Conservation (phyloP, 2,888 invertebrate genomes). For the Drosophila monieri region DNA sequence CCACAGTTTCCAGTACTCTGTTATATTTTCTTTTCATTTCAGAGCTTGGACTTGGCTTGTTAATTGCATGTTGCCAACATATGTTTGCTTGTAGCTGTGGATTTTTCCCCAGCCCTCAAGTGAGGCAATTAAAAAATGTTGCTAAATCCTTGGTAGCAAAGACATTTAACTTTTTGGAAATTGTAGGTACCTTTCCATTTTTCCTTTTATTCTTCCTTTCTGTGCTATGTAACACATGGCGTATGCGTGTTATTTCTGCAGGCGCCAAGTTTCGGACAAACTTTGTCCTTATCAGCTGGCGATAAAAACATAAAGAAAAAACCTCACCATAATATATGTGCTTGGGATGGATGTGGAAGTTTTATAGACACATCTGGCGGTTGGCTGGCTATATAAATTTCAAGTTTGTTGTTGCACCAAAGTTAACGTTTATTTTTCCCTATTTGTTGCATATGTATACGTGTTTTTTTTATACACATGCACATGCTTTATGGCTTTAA, state of each 20-base stretch:
- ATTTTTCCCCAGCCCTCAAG: conserved; percentile 12
- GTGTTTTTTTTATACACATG: conserved; percentile 8
- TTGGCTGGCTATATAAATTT: conserved; percentile 44
- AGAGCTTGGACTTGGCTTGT: conserved; percentile 51
- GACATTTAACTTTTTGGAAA: conserved; percentile 44
- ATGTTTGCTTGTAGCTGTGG: conserved; percentile 58
- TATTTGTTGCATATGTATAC: conserved; percentile 42
- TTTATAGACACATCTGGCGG: conserved; percentile 50
- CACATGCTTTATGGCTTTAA: conserved; percentile 34
- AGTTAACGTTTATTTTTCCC: conserved; percentile 37
- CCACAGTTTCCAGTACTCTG: background rate
- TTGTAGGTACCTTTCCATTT: conserved; percentile 18
- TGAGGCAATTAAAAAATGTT: conserved; percentile 66
- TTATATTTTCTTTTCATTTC: conserved; percentile 17
- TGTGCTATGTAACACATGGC: conserved; percentile 61
- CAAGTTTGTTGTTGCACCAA: conserved; percentile 43
- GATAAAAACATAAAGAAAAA: conserved; percentile 53
- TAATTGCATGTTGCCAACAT: conserved; percentile 73
- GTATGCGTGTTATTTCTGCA: conserved; percentile 60
- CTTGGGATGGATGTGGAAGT: conserved; percentile 31
- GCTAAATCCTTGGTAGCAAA: conserved; percentile 37
- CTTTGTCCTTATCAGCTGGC: conserved; percentile 64
- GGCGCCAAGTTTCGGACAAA: conserved; percentile 54
- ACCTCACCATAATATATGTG: conserved; percentile 21
- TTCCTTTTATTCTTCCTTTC: conserved; percentile 6